Evolutionary conservation across 2,888 invertebrate species (phyloP), one percentile per base, ranked within the genome.

Genomic region (Thymelicus sylvestris): DNA sequence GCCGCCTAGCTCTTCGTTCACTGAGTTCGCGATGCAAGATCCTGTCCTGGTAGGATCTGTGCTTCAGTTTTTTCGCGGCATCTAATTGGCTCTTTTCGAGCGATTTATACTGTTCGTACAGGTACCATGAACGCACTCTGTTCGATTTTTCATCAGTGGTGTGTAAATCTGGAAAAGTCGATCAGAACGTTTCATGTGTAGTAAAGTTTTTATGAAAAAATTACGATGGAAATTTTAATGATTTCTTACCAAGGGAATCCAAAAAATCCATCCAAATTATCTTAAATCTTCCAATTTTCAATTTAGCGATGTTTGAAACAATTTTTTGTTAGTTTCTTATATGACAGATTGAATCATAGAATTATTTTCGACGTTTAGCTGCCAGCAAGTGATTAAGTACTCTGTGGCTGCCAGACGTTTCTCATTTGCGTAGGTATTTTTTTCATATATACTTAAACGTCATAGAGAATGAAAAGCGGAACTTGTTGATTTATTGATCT

Each of bases 101-200:
- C 1, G 92, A 86, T 78, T 90, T 93, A 71, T 84, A 93, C 74
- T 93, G 93, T 75, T 93, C 93, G 67, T 91, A 92, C 60, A 92
- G 75, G 74, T 92, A 93, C 93, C 93, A 93, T 7, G 92, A 92
- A 6, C 89, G 88, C 66, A 92, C 88, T 10, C 91, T 83, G 62
- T 83, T 81, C n/a, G 89, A 86, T 75, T 88, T 91, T 76, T 83
- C 87, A 67, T 83, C 72, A 73, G 83, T 79, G 52, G 82, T 79
- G 71, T 89, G 83, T 73, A 86, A 78, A 83, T 90, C 89, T 91
- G 76, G 44, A 85, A 83, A 62, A 68, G 50, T 47, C 50, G n/a
- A 41, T 60, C 39, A 41, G 15, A 38, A 19, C 12, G 13, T 24
- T 12, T 24, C 55, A 3, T 12, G n/a, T 19, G 2, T 1, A 24